Evolutionary conservation across 2,113 vertebrate genomes (phyloP).

Genomic region (Stegostoma tigrinum): DNA sequence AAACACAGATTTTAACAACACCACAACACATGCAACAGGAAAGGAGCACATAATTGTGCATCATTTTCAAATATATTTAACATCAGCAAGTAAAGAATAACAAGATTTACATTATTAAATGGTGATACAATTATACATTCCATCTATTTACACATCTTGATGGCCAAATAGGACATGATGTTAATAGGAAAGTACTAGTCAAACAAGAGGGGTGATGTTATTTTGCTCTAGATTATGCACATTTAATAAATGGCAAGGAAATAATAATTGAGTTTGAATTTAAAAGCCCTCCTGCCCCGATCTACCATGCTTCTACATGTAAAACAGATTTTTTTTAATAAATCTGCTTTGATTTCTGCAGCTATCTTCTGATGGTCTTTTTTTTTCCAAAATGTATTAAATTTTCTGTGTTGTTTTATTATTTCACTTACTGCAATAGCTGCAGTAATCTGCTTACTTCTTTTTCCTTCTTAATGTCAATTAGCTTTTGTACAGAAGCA

Average conservation of each 20-base stretch:
- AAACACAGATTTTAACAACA: constrained; percentile 9
- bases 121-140: background rate
- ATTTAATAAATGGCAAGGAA: background rate
- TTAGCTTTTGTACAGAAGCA: constrained; percentile 19
- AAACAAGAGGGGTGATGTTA: background rate
- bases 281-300: background rate
- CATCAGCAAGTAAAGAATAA: background rate
- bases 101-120: background rate
- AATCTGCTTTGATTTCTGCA: background rate
- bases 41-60: background rate
- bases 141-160: background rate
- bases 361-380: background rate
- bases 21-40: too few relatives aligned
- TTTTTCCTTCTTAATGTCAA: background rate
- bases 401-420: background rate
- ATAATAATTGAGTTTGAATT: background rate
- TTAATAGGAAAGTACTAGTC: background rate
- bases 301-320: background rate
- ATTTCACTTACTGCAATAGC: background rate
- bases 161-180: background rate
- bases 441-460: background rate
- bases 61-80: background rate
- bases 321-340: background rate
- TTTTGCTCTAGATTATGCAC: background rate
- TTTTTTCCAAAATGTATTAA: background rate